Conservation (phyloP, 2,797 vertebrate genomes). For the Premnoplex brunnescens region DNA sequence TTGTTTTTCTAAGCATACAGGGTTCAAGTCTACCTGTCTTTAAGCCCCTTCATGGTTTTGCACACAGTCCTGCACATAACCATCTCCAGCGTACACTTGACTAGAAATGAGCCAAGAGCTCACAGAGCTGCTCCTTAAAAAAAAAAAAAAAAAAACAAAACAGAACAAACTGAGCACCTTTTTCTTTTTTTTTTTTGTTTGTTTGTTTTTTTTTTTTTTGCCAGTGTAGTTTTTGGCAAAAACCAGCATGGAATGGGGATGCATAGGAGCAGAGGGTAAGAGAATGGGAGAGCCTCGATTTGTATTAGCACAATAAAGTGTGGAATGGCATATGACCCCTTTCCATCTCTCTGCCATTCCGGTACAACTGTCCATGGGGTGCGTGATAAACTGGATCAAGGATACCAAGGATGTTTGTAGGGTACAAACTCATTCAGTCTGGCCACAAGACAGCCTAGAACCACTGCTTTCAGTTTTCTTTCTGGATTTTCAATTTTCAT, state of each 20-base stretch:
- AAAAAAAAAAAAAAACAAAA: background rate
- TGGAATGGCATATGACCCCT: background rate
- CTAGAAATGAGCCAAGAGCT: background rate
- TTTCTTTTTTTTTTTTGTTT: too few species aligned
- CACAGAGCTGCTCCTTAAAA: background rate
- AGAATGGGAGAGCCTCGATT: fast-evolving
- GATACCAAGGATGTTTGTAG: background rate
- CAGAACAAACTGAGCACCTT: too few species aligned
- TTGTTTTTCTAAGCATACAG: background rate
- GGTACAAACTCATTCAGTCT: background rate
- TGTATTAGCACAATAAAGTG: background rate
- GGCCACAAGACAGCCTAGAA: background rate
- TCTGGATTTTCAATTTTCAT: background rate
- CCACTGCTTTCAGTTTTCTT: background rate
- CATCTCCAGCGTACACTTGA: background rate
- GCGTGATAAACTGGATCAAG: background rate
- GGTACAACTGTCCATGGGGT: background rate
- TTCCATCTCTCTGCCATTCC: background rate
- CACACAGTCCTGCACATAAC: background rate
- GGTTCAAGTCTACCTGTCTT: background rate
- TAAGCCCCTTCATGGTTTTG: background rate
- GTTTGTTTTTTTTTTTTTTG: background rate
- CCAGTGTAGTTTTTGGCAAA: background rate
- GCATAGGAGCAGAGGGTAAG: background rate
- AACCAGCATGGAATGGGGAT: background rate